Base-by-base conservation (phyloP, 1,140 invertebrate genomes). In the Drosophila nasuta region DNA sequence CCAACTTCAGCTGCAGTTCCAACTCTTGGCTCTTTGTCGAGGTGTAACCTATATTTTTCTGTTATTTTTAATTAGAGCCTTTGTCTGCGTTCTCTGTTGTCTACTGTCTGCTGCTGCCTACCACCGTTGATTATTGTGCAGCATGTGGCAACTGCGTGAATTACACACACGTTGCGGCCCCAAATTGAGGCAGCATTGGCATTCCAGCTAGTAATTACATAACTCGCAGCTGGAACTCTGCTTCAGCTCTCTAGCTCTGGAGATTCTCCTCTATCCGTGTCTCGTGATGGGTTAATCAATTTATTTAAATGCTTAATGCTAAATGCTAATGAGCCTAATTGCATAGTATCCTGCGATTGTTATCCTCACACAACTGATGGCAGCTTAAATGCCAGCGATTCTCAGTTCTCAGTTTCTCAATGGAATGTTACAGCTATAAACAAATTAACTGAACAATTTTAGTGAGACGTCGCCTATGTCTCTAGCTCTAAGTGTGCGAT, bases 21-120 rank as follows among this genome's bases (percentile, higher is more conserved):
- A 17, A 35, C 48, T 46, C 28, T 63, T 60, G 57, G 38, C 45
- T 71, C 69, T 85, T 68, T 80, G 69, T 62, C 67, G 67, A 82
- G 77, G 69, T 74, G 81, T 77, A 83, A 85, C 81, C 71, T 67
- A 82, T 76, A 79, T 82, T 77, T 79, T 79, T 73, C 68, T 77
- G 64, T 77, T 77, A 77, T 77, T 79, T 76, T 77, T 79, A 79
- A 79, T 79, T 79, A 79, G 65, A 77, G 75, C 52, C 69, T 79
- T 66, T 46, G 57, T 41, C 28, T 28, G 43, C 30, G 41, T 28
- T 66, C 48, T 68, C 25, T 65, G 54, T 48, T 17, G 46, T 20
- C 33, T 65, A 15, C 46, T 48, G 30, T 15, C 48, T 45, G 38
- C 45, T 49, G 54, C 28, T 72, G 68, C 60, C 56, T 56, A 54